Conservation (phyloP, 2,797 vertebrate species). For the Choloepus didactylus region DNA sequence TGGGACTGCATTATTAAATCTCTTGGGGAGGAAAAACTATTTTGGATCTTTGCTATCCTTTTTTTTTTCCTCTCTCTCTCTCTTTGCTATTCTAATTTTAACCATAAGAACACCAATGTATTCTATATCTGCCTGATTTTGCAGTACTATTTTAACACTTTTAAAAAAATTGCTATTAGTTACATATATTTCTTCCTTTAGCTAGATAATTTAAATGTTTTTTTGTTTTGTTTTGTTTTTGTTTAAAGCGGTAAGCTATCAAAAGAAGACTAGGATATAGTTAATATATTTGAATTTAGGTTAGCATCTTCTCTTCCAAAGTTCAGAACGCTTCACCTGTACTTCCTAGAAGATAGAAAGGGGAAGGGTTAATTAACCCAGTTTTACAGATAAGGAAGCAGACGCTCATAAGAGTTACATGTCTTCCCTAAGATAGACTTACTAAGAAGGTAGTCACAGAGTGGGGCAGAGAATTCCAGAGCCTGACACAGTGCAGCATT, state of each 20-base stretch:
- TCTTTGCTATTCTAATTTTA: conserved; percentile 50
- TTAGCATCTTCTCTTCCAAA: conserved; percentile 2
- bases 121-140: conserved; percentile 67
- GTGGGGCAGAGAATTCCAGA: conserved; percentile 33
- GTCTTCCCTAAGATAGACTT: conserved; percentile 60
- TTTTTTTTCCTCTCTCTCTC: not conserved
- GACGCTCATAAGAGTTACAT: conserved; percentile 25
- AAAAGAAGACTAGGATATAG: not conserved
- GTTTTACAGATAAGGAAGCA: conserved; percentile 63
- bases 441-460: conserved; percentile 18
- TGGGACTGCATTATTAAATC: conserved; percentile 41
- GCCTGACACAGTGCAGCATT: not conserved
- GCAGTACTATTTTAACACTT: conserved; percentile 51
- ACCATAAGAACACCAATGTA: conserved; percentile 41
- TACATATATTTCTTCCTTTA: conserved; percentile 47
- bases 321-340: not conserved
- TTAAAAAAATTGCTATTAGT: not conserved
- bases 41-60: conserved; percentile 18
- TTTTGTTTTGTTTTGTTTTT: conserved; percentile 44
- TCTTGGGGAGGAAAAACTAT: not conserved
- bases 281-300: conserved; percentile 57
- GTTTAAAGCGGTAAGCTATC: conserved; percentile 48
- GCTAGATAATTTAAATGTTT: conserved; percentile 10
- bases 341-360: conserved; percentile 52
- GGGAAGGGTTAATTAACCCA: conserved; percentile 53